Base-by-base conservation (phyloP, 2,888 invertebrate genomes). In the Cryptosula pallasiana region DNA sequence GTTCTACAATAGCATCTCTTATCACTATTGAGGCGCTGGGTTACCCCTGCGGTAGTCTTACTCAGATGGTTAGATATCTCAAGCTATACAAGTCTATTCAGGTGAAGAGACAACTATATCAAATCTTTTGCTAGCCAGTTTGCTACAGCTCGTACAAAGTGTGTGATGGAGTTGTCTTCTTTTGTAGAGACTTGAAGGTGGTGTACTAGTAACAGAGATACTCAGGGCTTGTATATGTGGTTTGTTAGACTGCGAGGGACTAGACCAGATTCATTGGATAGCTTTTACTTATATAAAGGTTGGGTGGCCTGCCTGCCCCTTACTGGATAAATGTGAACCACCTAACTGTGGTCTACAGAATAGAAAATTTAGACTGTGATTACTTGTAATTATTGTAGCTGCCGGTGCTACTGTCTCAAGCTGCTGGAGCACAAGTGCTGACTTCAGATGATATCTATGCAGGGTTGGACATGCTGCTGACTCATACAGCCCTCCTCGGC, bases 81-180 rank as follows among this genome's bases (percentile, higher is more conserved):
- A 25, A 32, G 63, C 63, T 63, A 63, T 63, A 63, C 63, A 63
- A 63, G 27, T 63, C 63, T 32, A 63, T 63, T 25, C 63, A 63
- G 63, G 63, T 63, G 32, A 20, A 45, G 45, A 45, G 45, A 45
- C 20, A 20, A 45, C n/a, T n/a, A n/a, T n/a, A n/a, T n/a, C n/a
- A n/a, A n/a, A n/a, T n/a, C n/a, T n/a, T n/a, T n/a, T n/a, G n/a
- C n/a, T n/a, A n/a, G n/a, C n/a, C n/a, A n/a, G n/a, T n/a, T n/a
- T n/a, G n/a, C n/a, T n/a, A n/a, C n/a, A n/a, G n/a, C n/a, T n/a
- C n/a, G n/a, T n/a, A n/a, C n/a, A n/a, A n/a, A 20, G 45, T 20
- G 20, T 5, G 45, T 45, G 45, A 45, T 45, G 45, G 9, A 45
- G 45, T 5, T 45, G 45, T 20, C 20, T 45, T 20, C 29, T 63